phyloP scores from a whole-genome alignment of 2,113 vertebrate genomes.

The Ammodramus savannarum region DNA sequence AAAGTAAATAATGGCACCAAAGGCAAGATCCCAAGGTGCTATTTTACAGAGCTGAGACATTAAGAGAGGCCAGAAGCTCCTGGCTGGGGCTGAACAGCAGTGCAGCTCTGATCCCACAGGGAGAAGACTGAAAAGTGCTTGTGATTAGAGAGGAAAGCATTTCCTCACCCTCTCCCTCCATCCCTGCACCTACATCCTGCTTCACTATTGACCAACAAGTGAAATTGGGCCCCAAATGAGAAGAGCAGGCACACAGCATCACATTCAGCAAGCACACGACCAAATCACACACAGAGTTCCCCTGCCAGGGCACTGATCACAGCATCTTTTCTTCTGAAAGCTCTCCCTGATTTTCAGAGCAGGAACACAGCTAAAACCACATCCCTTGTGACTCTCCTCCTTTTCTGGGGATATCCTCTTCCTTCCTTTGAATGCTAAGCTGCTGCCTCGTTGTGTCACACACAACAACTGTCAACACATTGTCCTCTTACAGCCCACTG shows the following conservation, averaged over 20 bases:
- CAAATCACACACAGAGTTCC: neutral
- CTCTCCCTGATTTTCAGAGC: neutral
- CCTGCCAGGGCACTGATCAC: neutral
- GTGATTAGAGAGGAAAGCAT: neutral
- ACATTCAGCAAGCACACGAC: neutral
- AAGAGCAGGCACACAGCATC: neutral
- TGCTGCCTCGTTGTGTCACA: accelerated
- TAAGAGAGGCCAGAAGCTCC: neutral
- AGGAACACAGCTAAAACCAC: neutral
- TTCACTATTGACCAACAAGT: neutral
- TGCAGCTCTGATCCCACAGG: neutral
- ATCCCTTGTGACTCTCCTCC: neutral
- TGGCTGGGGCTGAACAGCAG: neutral
- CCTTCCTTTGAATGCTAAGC: neutral
- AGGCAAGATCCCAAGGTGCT: neutral
- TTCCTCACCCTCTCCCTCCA: neutral
- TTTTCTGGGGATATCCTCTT: neutral
- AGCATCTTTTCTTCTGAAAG: neutral
- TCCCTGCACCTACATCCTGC: neutral
- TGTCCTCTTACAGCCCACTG: neutral
- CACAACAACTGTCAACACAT: accelerated
- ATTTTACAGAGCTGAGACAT: neutral
- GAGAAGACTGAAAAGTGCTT: neutral
- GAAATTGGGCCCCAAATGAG: neutral
- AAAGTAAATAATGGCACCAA: neutral